phyloP scores from a whole-genome alignment of 2,113 vertebrate genomes.

The Trematocara zebra region DNA sequence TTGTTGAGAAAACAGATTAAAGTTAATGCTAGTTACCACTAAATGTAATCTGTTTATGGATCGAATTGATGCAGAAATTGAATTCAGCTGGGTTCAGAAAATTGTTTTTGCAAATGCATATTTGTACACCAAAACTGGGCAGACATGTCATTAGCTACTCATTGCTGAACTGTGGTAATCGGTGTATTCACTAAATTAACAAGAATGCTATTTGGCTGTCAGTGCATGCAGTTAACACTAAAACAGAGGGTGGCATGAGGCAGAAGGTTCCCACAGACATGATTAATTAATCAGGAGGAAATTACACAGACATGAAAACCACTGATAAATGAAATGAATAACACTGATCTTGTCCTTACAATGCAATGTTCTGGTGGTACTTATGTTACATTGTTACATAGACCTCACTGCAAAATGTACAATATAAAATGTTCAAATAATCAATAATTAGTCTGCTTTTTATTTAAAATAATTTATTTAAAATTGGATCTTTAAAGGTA shows the following conservation, averaged over 20 bases:
- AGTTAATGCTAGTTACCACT: background rate
- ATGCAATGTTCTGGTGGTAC: background rate
- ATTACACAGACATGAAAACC: background rate
- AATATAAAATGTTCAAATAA: background rate
- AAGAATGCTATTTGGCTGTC: background rate
- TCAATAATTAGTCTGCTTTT: background rate
- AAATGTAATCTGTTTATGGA: background rate
- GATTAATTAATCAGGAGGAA: background rate
- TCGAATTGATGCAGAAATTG: background rate
- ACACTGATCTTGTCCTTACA: background rate
- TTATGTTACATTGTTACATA: background rate
- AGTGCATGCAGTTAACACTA: background rate
- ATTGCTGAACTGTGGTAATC: background rate
- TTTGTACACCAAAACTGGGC: background rate
- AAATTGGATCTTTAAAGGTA: background rate
- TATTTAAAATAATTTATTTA: background rate
- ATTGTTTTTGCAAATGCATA: background rate
- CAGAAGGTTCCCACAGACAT: background rate
- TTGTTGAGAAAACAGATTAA: background rate
- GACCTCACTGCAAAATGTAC: background rate
- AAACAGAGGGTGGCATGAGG: background rate
- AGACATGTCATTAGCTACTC: background rate
- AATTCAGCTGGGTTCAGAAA: background rate
- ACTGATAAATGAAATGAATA: background rate
- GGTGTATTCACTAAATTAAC: background rate